Percentiles rank a stretch among this genome's conserved stretches.
Evolutionary conservation across 2,113 vertebrate genomes (phyloP).

Genomic region (Siniperca knerii): DNA sequence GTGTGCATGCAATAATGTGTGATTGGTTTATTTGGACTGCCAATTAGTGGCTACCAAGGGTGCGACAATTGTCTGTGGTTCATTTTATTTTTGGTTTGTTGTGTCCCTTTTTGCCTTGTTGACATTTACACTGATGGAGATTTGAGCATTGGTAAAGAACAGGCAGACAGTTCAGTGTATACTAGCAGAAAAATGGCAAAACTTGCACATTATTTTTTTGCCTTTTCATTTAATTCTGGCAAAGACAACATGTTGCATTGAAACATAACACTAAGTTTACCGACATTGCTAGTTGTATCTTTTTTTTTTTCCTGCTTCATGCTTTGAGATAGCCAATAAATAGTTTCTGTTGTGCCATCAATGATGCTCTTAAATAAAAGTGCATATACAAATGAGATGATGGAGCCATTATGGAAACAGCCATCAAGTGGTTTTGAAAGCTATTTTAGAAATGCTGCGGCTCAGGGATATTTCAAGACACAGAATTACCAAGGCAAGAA

Average conservation of each 20-base stretch:
- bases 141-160: slow-evolving; percentile 30
- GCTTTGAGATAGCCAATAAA: slow-evolving; percentile 45
- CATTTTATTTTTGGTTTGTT: slow-evolving; percentile 18
- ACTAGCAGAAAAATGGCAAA: slow-evolving; percentile 19
- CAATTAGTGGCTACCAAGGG: slow-evolving; percentile 27
- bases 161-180: not conserved
- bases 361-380: slow-evolving; percentile 43
- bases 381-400: slow-evolving; percentile 58
- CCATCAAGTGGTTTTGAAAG: slow-evolving; percentile 64
- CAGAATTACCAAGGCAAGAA: slow-evolving; percentile 59
- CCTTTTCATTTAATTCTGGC: slow-evolving; percentile 24
- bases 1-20: slow-evolving; percentile 58
- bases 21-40: slow-evolving; percentile 40
- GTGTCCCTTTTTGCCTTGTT: slow-evolving; percentile 46
- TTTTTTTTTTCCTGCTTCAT: not conserved
- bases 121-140: slow-evolving; percentile 34
- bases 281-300: not conserved
- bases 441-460: slow-evolving; percentile 46
- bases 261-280: slow-evolving; percentile 14
- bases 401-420: slow-evolving; percentile 69
- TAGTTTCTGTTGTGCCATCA: slow-evolving; percentile 55
- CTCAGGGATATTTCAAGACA: slow-evolving; percentile 68
- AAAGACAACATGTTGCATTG: slow-evolving; percentile 15
- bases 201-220: slow-evolving; percentile 15
- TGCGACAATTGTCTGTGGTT: slow-evolving; percentile 26